Evolutionary conservation across 2,888 invertebrate genomes (phyloP), one percentile per base, ranked within the genome.

Genomic region (Ormyrus pomaceus): DNA sequence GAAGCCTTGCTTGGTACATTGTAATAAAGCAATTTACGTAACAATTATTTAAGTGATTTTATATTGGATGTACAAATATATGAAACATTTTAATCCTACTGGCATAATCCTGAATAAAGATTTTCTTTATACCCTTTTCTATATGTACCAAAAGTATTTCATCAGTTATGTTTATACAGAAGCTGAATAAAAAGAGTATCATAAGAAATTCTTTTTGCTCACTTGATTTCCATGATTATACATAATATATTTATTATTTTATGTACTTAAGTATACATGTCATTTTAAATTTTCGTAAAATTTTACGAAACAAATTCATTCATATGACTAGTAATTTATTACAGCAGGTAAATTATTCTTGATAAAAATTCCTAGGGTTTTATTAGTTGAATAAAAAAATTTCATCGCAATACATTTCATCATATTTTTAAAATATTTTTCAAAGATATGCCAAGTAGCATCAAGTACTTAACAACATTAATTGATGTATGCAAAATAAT

Each of bases 261-360:
- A 78, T 71, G 59, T 70, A 79, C 64, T 79, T 74, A 74, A 74
- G 77, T 82, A 79, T 79, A 79, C 79, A 79, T 61, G 53, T 79
- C 64, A 65, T 77, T 79, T 74, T 74, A 66, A 77, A 69, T 72
- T 81, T 69, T 64, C n/a, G 10, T 53, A 58, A 11, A 34, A 55
- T 61, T 72, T 71, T 48, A 61, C 48, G 71, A 82, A 66, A 77
- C 19, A 74, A 74, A 62, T 70, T 66, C 0, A 58, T 79, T 77
- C 61, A 51, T 70, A 48, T 79, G 77, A 82, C 82, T 82, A 82
- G 82, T 68, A 74, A 79, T 82, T 77, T 66, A 77, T 82, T 79
- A 71, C 70, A 77, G 56, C n/a, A 66, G 50, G 48, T 70, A 56
- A 70, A 65, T 79, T n/a, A 66, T 77, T 70, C 59, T 62, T 64